phyloP scores from a whole-genome alignment of 1,140 invertebrate species.

The Bombus terrestris region DNA sequence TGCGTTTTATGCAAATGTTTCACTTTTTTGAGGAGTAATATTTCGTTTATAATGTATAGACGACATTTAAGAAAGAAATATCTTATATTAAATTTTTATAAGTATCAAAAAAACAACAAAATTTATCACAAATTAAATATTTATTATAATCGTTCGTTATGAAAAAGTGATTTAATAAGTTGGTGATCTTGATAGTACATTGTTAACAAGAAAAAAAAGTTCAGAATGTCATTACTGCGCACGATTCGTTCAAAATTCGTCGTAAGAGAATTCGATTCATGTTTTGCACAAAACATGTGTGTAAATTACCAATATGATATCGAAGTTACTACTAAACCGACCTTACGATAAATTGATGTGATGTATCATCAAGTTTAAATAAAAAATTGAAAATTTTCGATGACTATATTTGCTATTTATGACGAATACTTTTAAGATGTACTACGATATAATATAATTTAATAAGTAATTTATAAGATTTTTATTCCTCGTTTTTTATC shows the following conservation, averaged over 20 bases:
- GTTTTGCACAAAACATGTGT: not conserved
- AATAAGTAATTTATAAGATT: not conserved
- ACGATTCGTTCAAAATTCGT: conserved; percentile 32
- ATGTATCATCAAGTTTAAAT: not conserved
- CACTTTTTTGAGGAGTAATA: not conserved
- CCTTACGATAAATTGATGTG: not conserved
- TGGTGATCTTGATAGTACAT: not conserved
- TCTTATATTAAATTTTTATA: not conserved
- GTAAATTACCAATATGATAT: conserved; percentile 25
- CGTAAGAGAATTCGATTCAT: conserved; percentile 4
- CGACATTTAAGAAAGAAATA: not conserved
- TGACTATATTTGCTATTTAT: not conserved
- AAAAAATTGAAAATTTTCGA: not conserved
- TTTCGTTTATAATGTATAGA: not conserved
- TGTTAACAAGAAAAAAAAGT: conserved; percentile 1
- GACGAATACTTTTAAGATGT: not conserved
- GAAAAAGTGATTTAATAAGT: not conserved
- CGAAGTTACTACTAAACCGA: conserved; percentile 1
- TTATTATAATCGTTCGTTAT: not conserved
- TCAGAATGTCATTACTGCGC: conserved; percentile 15
- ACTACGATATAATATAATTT: not conserved
- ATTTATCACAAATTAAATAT: not conserved
- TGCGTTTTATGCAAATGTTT: not conserved
- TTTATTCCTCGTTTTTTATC: too few relatives aligned
- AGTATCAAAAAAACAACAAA: not conserved